These are phyloP conservation scores for Tipula lateralis DNA, from an alignment of 2,888 invertebrate genomes.

Conservation along the genomic window DNA sequence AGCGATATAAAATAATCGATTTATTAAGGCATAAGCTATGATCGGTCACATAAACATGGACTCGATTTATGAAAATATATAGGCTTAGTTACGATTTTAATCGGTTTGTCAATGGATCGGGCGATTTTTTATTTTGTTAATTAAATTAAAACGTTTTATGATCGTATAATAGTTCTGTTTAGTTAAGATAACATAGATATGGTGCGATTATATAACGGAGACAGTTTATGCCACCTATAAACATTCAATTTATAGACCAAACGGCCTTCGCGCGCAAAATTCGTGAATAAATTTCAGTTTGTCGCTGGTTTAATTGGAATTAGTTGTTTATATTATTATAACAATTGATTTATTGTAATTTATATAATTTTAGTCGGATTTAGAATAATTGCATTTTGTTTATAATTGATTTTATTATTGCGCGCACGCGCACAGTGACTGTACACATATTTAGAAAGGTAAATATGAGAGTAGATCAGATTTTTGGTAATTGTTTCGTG, in stretches of 20 bases:
- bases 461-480: background rate
- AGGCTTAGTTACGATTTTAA: too few relatives aligned
- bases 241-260: background rate
- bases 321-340: background rate
- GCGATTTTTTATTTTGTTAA: background rate
- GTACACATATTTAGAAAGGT: background rate
- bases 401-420: background rate
- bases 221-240: background rate
- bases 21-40: background rate
- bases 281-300: background rate
- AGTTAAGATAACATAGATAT: background rate
- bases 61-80: background rate
- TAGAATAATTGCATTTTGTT: background rate
- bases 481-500: background rate
- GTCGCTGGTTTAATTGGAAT: background rate
- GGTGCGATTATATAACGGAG: background rate
- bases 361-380: background rate
- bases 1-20: background rate
- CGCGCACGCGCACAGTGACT: background rate
- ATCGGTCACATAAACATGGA: background rate
- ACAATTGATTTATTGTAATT: background rate
- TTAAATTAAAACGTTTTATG: background rate
- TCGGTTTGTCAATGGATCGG: too few relatives aligned
- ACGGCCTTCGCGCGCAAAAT: background rate
- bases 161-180: too few relatives aligned